A percentile compares a stretch with the other conserved stretches of the same genome.
These are phyloP conservation scores for Andrena bicolor DNA, from an alignment of 2,888 invertebrate genomes.

Conservation along the genomic window DNA sequence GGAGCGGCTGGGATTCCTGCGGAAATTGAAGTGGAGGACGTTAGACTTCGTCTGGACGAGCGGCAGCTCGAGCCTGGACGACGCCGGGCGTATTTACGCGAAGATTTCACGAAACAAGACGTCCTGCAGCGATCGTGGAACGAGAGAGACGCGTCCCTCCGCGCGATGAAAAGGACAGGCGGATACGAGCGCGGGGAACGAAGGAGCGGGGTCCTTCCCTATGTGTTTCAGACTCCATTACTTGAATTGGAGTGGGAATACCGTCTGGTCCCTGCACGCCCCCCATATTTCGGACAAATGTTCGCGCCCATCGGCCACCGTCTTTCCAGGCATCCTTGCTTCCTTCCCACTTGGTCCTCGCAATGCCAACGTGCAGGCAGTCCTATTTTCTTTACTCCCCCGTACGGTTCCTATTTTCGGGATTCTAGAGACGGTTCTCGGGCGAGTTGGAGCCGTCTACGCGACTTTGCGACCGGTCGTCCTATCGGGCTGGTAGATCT, in stretches of 20 bases:
- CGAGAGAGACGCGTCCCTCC: slow-evolving; percentile 15
- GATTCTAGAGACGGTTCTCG: slow-evolving; percentile 24
- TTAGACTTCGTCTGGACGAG: slow-evolving; percentile 10
- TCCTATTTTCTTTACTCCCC: slow-evolving; percentile 30
- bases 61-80: background rate
- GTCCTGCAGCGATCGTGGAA: background rate
- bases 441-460: background rate
- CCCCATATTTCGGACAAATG: slow-evolving; percentile 80
- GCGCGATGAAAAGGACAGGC: slow-evolving; percentile 59
- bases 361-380: slow-evolving; percentile 24
- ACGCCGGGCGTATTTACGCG: background rate
- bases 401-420: slow-evolving; percentile 24
- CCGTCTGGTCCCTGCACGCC: slow-evolving; percentile 77
- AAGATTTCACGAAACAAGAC: slow-evolving; percentile 27
- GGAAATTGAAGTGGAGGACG: slow-evolving; percentile 32
- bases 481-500: slow-evolving; percentile 6
- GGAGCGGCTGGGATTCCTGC: background rate
- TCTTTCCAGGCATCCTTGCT: slow-evolving; percentile 1
- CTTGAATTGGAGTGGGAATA: slow-evolving; percentile 83
- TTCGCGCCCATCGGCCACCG: slow-evolving; percentile 63
- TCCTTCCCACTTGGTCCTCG: background rate
- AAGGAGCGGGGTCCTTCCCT: background rate
- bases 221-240: slow-evolving; percentile 82
- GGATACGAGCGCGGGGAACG: slow-evolving; percentile 61
- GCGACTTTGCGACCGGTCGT: slow-evolving; percentile 10